These are phyloP conservation scores for Alces alces DNA, from an alignment of 2,113 vertebrate genomes.

Conservation along the genomic window DNA sequence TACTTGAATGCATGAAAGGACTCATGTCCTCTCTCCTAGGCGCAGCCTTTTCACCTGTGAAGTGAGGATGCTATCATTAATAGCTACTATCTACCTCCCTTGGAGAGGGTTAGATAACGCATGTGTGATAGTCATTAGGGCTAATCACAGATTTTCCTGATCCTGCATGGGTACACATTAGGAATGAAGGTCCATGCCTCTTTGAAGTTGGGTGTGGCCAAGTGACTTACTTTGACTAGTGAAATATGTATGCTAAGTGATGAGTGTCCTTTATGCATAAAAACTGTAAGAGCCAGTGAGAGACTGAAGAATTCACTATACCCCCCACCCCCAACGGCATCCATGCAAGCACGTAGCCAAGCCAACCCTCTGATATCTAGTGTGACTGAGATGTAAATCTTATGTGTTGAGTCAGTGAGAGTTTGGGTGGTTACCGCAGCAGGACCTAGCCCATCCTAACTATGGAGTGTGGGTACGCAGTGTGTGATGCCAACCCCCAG, in stretches of 20 bases:
- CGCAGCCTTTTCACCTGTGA: background rate
- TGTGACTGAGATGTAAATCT: background rate
- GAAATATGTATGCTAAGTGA: background rate
- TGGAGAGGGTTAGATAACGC: background rate
- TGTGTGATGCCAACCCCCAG: fast-evolving
- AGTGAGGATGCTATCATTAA: no score
- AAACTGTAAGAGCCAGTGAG: background rate
- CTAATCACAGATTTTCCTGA: background rate
- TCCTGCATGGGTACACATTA: background rate
- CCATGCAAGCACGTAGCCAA: background rate
- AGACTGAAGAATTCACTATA: background rate
- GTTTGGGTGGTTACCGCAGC: background rate
- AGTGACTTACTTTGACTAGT: background rate
- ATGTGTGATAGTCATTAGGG: background rate
- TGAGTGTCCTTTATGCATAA: background rate
- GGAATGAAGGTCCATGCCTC: background rate
- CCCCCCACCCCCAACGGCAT: fast-evolving
- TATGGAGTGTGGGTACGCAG: fast-evolving
- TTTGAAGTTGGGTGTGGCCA: background rate
- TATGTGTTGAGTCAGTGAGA: background rate
- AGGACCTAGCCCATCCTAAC: fast-evolving
- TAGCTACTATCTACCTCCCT: fast-evolving
- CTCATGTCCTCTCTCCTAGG: background rate
- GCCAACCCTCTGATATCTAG: no score
- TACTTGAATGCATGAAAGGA: fast-evolving